These are phyloP conservation scores for Campoplex nolae DNA, from an alignment of 2,888 invertebrate genomes.

Conservation along the genomic window DNA sequence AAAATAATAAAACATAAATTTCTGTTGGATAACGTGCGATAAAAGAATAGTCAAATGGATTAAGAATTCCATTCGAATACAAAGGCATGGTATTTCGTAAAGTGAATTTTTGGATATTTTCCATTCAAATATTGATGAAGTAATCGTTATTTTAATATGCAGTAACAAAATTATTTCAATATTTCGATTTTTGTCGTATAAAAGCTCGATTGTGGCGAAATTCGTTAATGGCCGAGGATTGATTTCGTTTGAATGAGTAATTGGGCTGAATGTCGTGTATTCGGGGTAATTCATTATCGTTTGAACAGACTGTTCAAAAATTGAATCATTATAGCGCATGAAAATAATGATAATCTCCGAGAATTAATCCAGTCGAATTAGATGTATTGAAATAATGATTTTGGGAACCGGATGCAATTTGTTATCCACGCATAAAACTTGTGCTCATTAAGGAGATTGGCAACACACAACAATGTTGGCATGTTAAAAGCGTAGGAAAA, in stretches of 20 bases:
- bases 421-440: background rate
- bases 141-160: background rate
- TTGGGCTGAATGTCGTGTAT: background rate
- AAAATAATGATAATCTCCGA: background rate
- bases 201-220: background rate
- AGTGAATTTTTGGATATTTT: background rate
- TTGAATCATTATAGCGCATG: too few relatives aligned
- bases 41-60: background rate
- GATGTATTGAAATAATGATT: background rate
- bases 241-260: background rate
- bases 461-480: too few relatives aligned
- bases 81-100: background rate
- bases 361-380: background rate
- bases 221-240: background rate
- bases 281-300: background rate
- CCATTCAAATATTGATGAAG: background rate
- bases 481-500: too few relatives aligned
- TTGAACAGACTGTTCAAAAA: background rate
- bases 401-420: background rate
- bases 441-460: background rate
- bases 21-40: background rate
- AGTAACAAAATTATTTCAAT: background rate
- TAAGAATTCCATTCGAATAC: background rate
- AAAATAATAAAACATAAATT: background rate
- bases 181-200: background rate